These are phyloP conservation scores for Oreortyx pictus DNA, from an alignment of 2,797 vertebrate species.

Conservation along the genomic window DNA sequence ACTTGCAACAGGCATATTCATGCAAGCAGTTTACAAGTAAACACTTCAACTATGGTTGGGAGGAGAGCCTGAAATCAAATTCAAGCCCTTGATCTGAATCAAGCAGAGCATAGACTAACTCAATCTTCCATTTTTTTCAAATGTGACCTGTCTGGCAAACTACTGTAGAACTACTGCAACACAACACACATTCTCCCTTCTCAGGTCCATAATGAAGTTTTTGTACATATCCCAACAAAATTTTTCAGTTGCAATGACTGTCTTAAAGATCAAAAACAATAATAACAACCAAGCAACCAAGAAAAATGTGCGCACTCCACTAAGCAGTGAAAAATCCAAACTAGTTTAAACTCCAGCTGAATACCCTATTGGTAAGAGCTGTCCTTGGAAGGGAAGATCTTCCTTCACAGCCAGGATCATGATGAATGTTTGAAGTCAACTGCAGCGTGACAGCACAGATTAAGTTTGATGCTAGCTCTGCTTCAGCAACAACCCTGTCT, in stretches of 20 bases:
- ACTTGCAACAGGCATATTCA: background rate
- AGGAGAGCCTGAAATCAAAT: background rate
- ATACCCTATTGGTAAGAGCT: background rate
- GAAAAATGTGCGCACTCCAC: background rate
- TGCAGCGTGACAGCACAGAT: background rate
- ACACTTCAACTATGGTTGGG: background rate
- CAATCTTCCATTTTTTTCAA: background rate
- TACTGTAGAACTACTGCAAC: background rate
- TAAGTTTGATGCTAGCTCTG: background rate
- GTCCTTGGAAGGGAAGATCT: background rate
- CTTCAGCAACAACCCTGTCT: background rate
- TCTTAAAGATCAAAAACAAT: background rate
- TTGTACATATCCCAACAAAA: background rate
- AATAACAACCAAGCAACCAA: background rate
- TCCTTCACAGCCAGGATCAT: background rate
- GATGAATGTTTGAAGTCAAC: background rate
- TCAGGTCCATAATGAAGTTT: background rate
- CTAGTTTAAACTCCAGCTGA: background rate
- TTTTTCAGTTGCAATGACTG: background rate
- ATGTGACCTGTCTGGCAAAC: background rate
- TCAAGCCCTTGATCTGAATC: background rate
- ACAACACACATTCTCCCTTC: background rate
- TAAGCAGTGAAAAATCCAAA: background rate
- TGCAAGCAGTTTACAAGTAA: background rate
- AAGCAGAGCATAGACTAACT: background rate